phyloP scores from a whole-genome alignment of 2,797 vertebrate genomes.

The Spondyliosoma cantharus region DNA sequence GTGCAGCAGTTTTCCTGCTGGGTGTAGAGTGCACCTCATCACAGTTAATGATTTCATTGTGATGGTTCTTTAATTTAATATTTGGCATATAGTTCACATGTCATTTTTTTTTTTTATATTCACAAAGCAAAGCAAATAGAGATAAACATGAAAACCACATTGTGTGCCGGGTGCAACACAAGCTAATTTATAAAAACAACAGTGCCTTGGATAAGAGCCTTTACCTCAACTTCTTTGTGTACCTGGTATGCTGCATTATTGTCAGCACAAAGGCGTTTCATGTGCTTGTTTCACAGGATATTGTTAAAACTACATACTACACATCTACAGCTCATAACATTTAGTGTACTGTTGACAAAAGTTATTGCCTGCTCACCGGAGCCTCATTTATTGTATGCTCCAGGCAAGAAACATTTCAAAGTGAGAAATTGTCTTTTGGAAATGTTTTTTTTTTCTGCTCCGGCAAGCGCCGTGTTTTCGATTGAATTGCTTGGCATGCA shows the following conservation, averaged over 20 bases:
- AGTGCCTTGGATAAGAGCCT: conserved; percentile 9
- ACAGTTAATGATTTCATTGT: conserved; percentile 51
- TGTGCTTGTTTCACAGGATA: conserved; percentile 46
- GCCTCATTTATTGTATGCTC: conserved; percentile 75
- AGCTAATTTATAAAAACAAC: conserved; percentile 38
- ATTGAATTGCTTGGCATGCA: conserved; percentile 53
- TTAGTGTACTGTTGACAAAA: conserved; percentile 76
- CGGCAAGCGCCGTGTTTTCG: conserved; percentile 58
- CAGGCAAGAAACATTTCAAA: conserved; percentile 78
- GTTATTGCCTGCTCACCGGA: conserved; percentile 70
- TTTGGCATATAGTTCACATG: conserved; percentile 45
- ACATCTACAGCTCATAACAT: conserved; percentile 71
- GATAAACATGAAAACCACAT: conserved; percentile 22
- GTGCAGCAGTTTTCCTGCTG: conserved; percentile 55
- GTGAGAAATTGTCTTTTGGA: conserved; percentile 65
- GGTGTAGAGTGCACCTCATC: conserved; percentile 67
- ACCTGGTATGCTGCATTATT: conserved; percentile 24
- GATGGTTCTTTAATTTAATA: conserved; percentile 61
- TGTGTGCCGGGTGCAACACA: not conserved
- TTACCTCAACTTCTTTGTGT: conserved; percentile 25
- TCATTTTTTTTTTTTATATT: conserved; percentile 10
- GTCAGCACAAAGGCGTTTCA: conserved; percentile 50
- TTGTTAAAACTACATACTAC: conserved; percentile 56
- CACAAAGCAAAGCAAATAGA: conserved; percentile 10
- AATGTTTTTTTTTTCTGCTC: conserved; percentile 27